Conservation (phyloP, 2,888 invertebrate genomes). For the Caenorhabditis doughertyi region DNA sequence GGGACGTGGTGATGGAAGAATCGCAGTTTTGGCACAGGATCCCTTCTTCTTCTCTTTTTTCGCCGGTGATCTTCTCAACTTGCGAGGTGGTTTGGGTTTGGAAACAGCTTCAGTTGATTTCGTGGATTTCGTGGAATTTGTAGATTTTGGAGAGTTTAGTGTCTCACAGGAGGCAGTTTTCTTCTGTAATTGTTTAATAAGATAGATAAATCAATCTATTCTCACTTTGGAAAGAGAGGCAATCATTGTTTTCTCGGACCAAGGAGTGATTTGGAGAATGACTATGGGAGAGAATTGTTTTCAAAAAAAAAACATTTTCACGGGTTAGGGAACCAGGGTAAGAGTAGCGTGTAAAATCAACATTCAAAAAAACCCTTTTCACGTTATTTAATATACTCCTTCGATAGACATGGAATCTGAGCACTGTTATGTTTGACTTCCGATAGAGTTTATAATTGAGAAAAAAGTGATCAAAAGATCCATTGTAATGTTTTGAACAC, state of each 20-base stretch:
- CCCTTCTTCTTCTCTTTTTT: constrained; percentile 35
- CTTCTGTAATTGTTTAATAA: too few species aligned
- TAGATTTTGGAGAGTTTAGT: neutral
- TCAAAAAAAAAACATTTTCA: neutral
- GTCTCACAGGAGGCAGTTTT: constrained; percentile 20
- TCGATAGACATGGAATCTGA: too few species aligned
- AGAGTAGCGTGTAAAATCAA: too few species aligned
- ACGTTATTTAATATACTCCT: too few species aligned
- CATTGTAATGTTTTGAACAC: too few species aligned
- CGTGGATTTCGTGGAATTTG: constrained; percentile 10
- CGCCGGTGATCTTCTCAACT: neutral
- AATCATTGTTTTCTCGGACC: constrained; percentile 35
- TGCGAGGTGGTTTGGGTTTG: neutral
- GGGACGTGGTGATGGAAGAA: too few species aligned
- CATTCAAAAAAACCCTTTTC: too few species aligned
- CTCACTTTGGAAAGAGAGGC: constrained; percentile 39
- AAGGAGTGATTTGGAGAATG: constrained; percentile 26
- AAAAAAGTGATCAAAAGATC: too few species aligned
- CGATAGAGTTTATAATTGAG: too few species aligned
- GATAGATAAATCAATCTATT: too few species aligned
- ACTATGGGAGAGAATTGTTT: neutral
- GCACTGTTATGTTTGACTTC: too few species aligned
- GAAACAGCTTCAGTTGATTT: neutral
- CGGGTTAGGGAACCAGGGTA: constrained; percentile 1
- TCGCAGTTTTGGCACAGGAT: constrained; percentile 31